A percentile compares a stretch with the other conserved stretches of the same genome.
Evolutionary conservation across 2,113 vertebrate genomes (phyloP).

Genomic region (Saguinus imperator): DNA sequence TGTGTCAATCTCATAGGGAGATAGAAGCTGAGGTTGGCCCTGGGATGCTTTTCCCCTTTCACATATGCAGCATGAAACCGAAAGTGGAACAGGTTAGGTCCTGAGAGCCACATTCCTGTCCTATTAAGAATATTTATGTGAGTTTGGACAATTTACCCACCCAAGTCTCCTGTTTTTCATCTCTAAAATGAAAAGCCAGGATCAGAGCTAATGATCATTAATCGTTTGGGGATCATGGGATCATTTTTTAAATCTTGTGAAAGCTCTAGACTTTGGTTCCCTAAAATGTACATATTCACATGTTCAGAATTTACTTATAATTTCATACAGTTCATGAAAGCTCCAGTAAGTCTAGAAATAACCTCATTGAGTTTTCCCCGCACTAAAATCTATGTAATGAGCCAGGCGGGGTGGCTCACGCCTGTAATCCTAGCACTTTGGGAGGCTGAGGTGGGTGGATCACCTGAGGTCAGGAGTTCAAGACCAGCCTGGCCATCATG

Average conservation of each 20-base stretch:
- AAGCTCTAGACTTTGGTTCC: not conserved
- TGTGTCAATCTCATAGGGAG: not conserved
- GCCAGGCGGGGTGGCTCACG: too few species aligned
- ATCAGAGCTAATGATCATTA: not conserved
- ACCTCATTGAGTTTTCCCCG: not conserved
- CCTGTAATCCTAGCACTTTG: too few species aligned
- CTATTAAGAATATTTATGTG: not conserved
- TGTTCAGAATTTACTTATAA: not conserved
- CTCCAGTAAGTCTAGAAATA: not conserved
- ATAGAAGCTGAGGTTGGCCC: not conserved
- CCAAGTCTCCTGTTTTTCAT: not conserved
- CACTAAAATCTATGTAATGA: not conserved
- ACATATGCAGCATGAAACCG: not conserved
- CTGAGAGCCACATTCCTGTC: not conserved
- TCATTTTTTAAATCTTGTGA: not conserved
- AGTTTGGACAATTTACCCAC: not conserved
- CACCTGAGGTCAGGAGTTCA: too few species aligned
- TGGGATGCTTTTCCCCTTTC: not conserved
- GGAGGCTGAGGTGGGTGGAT: too few species aligned
- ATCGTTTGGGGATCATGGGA: not conserved
- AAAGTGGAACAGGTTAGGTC: not conserved
- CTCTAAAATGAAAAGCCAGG: not conserved
- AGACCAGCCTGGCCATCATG: too few species aligned
- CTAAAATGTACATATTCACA: not conserved
- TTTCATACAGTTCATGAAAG: not conserved